phyloP scores from a whole-genome alignment of 2,888 invertebrate species.

The Drosophila cognata region DNA sequence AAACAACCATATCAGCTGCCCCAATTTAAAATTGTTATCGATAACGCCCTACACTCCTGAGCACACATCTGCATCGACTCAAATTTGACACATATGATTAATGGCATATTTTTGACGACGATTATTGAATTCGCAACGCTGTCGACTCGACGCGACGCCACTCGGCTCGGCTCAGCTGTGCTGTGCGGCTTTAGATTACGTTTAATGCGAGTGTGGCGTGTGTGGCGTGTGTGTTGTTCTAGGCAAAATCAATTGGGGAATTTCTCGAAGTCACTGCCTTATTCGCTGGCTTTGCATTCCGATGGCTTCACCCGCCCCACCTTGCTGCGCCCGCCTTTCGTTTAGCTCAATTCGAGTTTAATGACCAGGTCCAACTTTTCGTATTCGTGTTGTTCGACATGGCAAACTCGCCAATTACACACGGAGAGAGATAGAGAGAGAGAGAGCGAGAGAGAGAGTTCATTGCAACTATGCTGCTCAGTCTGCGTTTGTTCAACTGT shows the following conservation, averaged over 20 bases:
- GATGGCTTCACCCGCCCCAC: constrained; percentile 29
- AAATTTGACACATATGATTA: constrained; percentile 31
- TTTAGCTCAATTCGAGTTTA: constrained; percentile 49
- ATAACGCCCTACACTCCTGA: neutral
- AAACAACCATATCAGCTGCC: neutral
- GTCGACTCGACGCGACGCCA: no score
- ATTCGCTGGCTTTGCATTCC: constrained; percentile 30
- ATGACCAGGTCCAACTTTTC: constrained; percentile 55
- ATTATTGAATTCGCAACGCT: constrained; percentile 27
- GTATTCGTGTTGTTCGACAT: constrained; percentile 38
- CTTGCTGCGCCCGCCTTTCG: neutral
- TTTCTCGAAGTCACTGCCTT: constrained; percentile 11
- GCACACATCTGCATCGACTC: neutral
- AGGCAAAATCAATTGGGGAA: constrained; percentile 21
- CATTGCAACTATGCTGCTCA: constrained; percentile 40
- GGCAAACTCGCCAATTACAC: constrained; percentile 33
- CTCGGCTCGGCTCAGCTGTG: neutral
- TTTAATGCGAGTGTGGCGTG: neutral
- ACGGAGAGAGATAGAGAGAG: neutral
- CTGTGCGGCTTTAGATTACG: constrained; percentile 44
- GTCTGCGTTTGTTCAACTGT: neutral
- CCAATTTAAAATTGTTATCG: neutral
- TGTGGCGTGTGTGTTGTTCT: neutral
- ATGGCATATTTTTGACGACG: constrained; percentile 27
- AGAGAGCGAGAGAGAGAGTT: neutral